phyloP scores from a whole-genome alignment of 2,113 vertebrate genomes.

The Thermophis baileyi region DNA sequence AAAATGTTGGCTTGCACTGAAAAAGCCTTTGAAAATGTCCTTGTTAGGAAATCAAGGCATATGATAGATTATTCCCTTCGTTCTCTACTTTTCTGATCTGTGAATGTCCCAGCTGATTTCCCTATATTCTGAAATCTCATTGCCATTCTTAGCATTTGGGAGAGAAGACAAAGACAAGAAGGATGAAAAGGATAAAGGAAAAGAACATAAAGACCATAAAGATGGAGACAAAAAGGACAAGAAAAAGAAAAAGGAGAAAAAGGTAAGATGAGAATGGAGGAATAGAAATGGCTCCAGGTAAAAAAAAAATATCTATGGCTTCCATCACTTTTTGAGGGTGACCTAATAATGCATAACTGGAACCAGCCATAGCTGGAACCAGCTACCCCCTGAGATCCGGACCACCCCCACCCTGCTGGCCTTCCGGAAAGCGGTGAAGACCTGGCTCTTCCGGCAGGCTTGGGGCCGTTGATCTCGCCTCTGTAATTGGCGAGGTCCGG shows the following conservation, averaged over 20 bases:
- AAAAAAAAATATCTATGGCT: neutral
- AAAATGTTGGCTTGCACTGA: neutral
- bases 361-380: no score
- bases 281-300: neutral
- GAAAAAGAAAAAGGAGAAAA: neutral
- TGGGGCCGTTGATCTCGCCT: no score
- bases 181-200: neutral
- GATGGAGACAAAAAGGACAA: neutral
- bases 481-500: no score
- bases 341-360: neutral
- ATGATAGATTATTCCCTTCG: neutral
- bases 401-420: no score
- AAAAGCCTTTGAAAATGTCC: neutral
- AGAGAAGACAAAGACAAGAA: neutral
- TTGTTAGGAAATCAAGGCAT: neutral
- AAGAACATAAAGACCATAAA: neutral
- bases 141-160: neutral
- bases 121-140: neutral
- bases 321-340: neutral
- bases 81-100: neutral
- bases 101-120: neutral
- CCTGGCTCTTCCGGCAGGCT: no score
- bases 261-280: neutral
- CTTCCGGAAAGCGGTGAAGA: no score
- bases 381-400: no score